Base-by-base conservation (phyloP, 2,113 vertebrate genomes). In the Seriola aureovittata region DNA sequence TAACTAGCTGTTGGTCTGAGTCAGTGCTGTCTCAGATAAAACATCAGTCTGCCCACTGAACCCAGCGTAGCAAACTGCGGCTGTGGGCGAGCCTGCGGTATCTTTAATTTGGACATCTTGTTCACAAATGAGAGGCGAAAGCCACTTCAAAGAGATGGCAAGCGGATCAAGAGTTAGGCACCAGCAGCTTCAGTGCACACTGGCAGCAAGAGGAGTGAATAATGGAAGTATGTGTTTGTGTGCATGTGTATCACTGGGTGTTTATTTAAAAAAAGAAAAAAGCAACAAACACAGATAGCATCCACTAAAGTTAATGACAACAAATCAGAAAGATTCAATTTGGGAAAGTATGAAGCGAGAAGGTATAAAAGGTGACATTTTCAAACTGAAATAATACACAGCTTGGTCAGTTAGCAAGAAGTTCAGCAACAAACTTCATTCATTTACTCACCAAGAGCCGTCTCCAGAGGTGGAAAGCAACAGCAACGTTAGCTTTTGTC, bases 51-150 rank as follows among this genome's bases (percentile, higher is more conserved):
- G 81, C 69, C 63, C 52, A 7, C 77, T 71, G 78, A 74, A 74
- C 8, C 60, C 63, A 60, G 40, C 25, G 11, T 2, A 34, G 71
- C 36, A 23, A 55, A 60, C 68, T 66, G 70, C 58, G 64, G 66
- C 77, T 63, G 70, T 66, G 76, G 82, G 67, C 36, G 64, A 79
- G 57, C 52, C n/a, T 79, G 89, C 38, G 89, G 85, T 76, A 13
- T 52, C 85, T 86, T 77, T 81, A 83, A 90, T 87, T 67, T 71
- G 66, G 64, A 88, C 84, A 80, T 89, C 71, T 89, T 89, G 82
- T 85, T 89, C 85, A 72, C 87, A 88, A 79, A 89, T 83, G 87
- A 89, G 68, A 81, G 65, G 1, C 4, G 21, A 80, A 78, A 54
- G 59, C 82, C 80, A 82, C 86, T 76, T 90, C 82, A 86, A 74